These are phyloP conservation scores for Drosophila auraria DNA, from an alignment of 1,140 invertebrate genomes.

Conservation along the genomic window DNA sequence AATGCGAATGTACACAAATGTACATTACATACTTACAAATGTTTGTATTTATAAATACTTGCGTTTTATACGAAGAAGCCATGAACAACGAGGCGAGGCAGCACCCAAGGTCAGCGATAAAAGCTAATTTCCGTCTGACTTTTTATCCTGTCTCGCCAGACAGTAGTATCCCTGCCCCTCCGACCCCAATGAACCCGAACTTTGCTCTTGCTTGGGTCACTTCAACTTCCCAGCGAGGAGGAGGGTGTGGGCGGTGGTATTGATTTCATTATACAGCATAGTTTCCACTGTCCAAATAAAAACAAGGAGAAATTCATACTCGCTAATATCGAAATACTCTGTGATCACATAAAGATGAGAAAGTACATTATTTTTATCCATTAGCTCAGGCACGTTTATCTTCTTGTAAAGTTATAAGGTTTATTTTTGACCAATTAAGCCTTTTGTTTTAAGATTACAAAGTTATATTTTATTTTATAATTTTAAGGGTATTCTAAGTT, in stretches of 20 bases:
- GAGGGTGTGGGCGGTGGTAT: slow-evolving; percentile 15
- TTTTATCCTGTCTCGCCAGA: slow-evolving; percentile 47
- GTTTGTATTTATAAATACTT: slow-evolving; percentile 9
- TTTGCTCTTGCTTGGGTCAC: slow-evolving; percentile 10
- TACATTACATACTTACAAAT: slow-evolving; percentile 12
- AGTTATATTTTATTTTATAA: neutral
- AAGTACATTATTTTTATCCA: too few species aligned
- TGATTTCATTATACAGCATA: slow-evolving; percentile 52
- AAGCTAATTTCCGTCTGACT: slow-evolving; percentile 42
- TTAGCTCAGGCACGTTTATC: too few species aligned
- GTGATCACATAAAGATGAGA: neutral
- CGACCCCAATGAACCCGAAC: neutral
- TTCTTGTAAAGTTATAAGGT: too few species aligned
- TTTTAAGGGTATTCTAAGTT: neutral
- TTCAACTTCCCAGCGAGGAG: neutral
- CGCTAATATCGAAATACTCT: neutral
- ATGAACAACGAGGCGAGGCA: slow-evolving; percentile 19
- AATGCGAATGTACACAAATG: slow-evolving; percentile 8
- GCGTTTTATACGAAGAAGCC: slow-evolving; percentile 6
- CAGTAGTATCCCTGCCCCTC: slow-evolving; percentile 8
- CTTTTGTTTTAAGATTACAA: neutral
- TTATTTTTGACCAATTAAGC: neutral
- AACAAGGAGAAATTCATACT: neutral
- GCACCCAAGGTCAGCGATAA: slow-evolving; percentile 44
- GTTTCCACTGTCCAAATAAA: neutral